phyloP scores from a whole-genome alignment of 1,140 invertebrate genomes.

The Aporrectodea caliginosa region DNA sequence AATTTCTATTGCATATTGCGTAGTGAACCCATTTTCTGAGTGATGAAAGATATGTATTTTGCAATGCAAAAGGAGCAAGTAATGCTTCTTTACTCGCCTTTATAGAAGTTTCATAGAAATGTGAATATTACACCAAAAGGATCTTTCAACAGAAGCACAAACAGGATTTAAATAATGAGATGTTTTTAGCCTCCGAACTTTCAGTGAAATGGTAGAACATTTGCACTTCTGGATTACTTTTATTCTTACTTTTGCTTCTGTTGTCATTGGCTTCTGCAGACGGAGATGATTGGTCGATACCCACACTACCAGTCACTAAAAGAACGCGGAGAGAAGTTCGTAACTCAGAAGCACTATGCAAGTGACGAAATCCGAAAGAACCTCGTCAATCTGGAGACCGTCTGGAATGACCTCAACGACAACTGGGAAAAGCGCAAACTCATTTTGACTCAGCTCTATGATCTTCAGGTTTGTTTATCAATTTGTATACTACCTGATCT shows the following conservation, averaged over 20 bases:
- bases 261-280: slow-evolving; percentile 55
- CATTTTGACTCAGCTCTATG: slow-evolving; percentile 49
- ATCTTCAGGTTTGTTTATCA: slow-evolving; percentile 44
- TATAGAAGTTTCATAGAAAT: no score
- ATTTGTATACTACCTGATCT: not conserved
- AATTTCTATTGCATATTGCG: no score
- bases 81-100: no score
- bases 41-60: no score
- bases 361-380: slow-evolving; percentile 59
- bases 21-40: no score
- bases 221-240: no score
- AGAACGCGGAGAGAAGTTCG: slow-evolving; percentile 67
- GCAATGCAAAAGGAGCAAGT: no score
- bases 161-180: no score
- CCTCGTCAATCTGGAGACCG: slow-evolving; percentile 66
- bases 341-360: slow-evolving; percentile 57
- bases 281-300: slow-evolving; percentile 87
- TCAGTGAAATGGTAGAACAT: no score
- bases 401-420: slow-evolving; percentile 59
- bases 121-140: no score
- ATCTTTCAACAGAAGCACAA: no score
- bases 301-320: slow-evolving; percentile 73
- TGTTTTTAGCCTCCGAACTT: no score
- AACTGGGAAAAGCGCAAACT: slow-evolving; percentile 57
- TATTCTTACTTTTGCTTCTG: not conserved